Evolutionary conservation across 2,888 invertebrate species (phyloP), one percentile per base, ranked within the genome.

Genomic region (Pemphredon lugubris): DNA sequence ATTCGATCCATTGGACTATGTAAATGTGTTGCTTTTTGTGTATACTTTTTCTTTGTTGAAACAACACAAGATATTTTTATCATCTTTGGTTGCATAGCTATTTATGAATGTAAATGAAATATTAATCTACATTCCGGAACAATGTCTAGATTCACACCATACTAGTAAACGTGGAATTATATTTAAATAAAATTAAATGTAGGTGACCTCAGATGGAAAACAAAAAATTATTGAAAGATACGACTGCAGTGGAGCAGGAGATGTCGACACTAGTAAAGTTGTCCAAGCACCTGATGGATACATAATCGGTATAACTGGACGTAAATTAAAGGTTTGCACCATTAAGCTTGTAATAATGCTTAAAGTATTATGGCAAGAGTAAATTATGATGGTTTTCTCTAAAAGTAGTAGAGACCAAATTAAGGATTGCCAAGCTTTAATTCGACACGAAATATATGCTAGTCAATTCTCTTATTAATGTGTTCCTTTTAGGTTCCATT

Each of bases 211-310:
- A 66, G 95, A 96, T 88, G 98, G 98, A 42, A 94, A 96, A 84
- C 93, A 95, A 14, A 99, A 99, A 91, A 94, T 99, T 51, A 94
- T 99, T 84, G 98, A 98, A 90, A 93, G 98, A 69, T 96, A 95
- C 87, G 98, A 99, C 91, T 97, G 98, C 86, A 96, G 96, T 82
- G 99, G 99, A 16, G 96, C 97, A 86, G 99, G 99, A 2, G 99
- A 99, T 92, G 97, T 99, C 60, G 96, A 96, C 89, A 98, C 97
- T 5, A 95, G 95, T 54, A 94, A 94, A 67, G 91, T 95, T 74
- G 94, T 94, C 5, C 92, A 93, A 67, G 91, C 91, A 0, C 90
- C 90, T 32, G 95, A 96, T 86, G 96, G 96, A 32, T 91, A 90
- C 81, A 93, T 98, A 76, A 94, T 94, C 84, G 98, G 98, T 55